Evolutionary conservation across 2,888 invertebrate genomes (phyloP).

Genomic region (Heteromurus nitidus): DNA sequence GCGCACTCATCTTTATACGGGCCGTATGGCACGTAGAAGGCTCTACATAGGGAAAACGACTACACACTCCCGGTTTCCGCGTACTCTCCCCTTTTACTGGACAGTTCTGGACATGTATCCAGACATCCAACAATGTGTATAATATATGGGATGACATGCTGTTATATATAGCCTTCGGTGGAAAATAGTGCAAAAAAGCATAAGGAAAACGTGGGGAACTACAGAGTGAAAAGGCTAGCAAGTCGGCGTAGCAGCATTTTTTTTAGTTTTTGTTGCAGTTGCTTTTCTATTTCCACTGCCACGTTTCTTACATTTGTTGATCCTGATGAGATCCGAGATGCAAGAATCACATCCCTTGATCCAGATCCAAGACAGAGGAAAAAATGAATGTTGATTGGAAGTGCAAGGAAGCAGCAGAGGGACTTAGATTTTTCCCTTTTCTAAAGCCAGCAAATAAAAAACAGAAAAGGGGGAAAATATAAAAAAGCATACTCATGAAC

Average conservation of each 20-base stretch:
- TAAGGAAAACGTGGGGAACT: conserved; percentile 10
- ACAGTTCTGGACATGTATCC: conserved; percentile 61
- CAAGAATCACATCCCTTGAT: conserved; percentile 65
- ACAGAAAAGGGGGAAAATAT: conserved; percentile 26
- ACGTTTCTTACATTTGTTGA: conserved; percentile 50
- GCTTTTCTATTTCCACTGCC: conserved; percentile 9
- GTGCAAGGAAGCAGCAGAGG: conserved; percentile 65
- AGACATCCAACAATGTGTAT: conserved; percentile 66
- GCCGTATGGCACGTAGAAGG: conserved; percentile 32
- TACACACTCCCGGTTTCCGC: conserved; percentile 16
- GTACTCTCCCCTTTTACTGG: conserved; percentile 28
- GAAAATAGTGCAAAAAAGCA: conserved; percentile 58
- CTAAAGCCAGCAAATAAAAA: conserved; percentile 63
- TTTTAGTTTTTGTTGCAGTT: not conserved
- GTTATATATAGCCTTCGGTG: conserved; percentile 65
- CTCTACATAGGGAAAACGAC: too few species aligned
- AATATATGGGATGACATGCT: conserved; percentile 65
- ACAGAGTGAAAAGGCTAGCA: not conserved
- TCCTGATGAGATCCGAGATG: conserved; percentile 65
- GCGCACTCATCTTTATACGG: conserved; percentile 10
- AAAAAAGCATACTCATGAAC: not conserved
- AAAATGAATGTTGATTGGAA: conserved; percentile 67
- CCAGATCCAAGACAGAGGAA: conserved; percentile 64
- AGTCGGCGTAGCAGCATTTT: conserved; percentile 8
- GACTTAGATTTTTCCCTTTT: conserved; percentile 36